Evolutionary conservation across 2,888 invertebrate species (phyloP).

Genomic region (Pyrrhia umbra): DNA sequence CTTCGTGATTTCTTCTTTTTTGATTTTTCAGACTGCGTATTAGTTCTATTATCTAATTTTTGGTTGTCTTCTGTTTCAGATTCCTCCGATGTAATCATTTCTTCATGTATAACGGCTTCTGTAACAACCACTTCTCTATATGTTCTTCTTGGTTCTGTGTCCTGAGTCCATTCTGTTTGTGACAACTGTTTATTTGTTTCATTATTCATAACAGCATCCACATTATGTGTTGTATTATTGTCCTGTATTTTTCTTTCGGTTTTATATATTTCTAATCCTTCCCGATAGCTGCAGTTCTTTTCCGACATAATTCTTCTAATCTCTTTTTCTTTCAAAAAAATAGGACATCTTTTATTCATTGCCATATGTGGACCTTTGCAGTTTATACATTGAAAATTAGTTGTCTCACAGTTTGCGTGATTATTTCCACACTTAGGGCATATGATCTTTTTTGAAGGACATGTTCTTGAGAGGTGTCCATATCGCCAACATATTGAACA

Average conservation of each 20-base stretch:
- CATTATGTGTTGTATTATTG: no score
- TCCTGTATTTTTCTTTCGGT: neutral
- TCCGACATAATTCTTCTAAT: neutral
- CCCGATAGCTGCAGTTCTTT: neutral
- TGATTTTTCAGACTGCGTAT: no score
- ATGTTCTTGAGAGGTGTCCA: neutral
- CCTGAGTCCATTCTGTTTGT: no score
- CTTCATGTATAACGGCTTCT: no score
- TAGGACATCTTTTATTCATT: slow-evolving; percentile 1
- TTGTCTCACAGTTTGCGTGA: slow-evolving; percentile 2
- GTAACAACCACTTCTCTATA: no score
- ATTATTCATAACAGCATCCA: no score
- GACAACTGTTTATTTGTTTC: no score
- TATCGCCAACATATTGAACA: slow-evolving; percentile 8
- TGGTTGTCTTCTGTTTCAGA: no score
- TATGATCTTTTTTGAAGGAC: neutral
- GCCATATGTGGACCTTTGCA: slow-evolving; percentile 11
- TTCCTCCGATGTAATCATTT: no score
- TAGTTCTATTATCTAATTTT: no score
- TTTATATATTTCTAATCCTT: neutral
- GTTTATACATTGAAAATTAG: neutral
- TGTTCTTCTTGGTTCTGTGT: no score
- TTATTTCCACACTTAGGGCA: slow-evolving; percentile 10
- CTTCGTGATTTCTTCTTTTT: neutral
- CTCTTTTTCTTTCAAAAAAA: neutral